phyloP scores from a whole-genome alignment of 2,113 vertebrate species.

The Mustela lutreola region DNA sequence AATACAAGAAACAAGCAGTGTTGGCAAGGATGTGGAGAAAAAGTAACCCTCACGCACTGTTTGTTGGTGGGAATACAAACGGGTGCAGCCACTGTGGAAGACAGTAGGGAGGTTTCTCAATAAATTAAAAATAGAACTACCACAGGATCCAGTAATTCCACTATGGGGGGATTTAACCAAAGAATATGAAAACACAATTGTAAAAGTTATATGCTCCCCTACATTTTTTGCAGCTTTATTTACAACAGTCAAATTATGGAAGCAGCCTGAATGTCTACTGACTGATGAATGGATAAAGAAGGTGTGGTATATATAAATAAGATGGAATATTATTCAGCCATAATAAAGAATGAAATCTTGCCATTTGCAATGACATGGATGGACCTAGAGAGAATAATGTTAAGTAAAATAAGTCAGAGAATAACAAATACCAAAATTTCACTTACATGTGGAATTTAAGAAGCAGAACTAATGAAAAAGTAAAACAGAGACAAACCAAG shows the following conservation, averaged over 20 bases:
- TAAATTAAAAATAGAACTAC: not conserved
- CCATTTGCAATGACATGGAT: not conserved
- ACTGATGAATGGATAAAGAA: not conserved
- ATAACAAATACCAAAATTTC: not conserved
- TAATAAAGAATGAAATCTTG: not conserved
- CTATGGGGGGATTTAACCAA: not conserved
- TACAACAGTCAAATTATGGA: not conserved
- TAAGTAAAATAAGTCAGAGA: not conserved
- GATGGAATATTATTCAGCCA: not conserved
- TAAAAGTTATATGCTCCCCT: not conserved
- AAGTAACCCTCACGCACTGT: not conserved
- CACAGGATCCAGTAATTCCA: not conserved
- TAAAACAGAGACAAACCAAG: not conserved
- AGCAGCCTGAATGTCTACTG: not conserved
- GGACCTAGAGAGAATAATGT: not conserved
- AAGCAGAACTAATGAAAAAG: not conserved
- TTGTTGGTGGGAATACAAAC: not conserved
- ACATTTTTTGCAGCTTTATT: not conserved
- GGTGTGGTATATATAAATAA: not conserved
- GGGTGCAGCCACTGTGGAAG: not conserved
- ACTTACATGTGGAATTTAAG: not conserved
- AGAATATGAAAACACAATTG: not conserved
- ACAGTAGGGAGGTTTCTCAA: not conserved
- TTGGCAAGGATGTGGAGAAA: not conserved
- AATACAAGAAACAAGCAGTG: not conserved